phyloP scores from a whole-genome alignment of 2,113 vertebrate genomes.

The Columba janthina region DNA sequence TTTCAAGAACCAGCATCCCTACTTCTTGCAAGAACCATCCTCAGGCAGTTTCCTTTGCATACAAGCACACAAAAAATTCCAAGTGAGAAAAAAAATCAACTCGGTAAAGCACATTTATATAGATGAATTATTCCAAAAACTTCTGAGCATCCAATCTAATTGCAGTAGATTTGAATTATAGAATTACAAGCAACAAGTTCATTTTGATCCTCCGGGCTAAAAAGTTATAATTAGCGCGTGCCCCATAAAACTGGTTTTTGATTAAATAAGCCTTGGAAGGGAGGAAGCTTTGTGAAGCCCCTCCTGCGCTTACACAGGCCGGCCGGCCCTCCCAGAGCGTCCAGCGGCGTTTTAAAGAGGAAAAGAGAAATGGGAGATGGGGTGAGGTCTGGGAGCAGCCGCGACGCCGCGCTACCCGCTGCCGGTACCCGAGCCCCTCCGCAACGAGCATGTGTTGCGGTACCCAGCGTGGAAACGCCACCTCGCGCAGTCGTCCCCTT shows the following conservation, averaged over 20 bases:
- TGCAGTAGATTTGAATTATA: not conserved
- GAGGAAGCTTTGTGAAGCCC: not conserved
- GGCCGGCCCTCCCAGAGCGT: not conserved
- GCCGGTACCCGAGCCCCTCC: not conserved
- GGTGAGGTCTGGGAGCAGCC: not conserved
- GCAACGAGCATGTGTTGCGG: not conserved
- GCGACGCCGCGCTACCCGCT: not conserved
- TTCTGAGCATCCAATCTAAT: constrained; percentile 15
- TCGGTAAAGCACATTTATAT: not conserved
- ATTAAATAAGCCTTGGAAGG: constrained; percentile 43
- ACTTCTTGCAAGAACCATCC: constrained; percentile 14
- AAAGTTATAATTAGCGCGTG: constrained; percentile 42
- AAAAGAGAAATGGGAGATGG: not conserved
- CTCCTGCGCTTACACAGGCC: not conserved
- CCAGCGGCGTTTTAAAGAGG: not conserved
- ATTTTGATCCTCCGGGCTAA: constrained; percentile 35
- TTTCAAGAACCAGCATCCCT: constrained; percentile 29
- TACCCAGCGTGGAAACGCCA: not conserved
- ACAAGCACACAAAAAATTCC: not conserved
- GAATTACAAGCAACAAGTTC: constrained; percentile 49
- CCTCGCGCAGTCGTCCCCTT: not conserved
- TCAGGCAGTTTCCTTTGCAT: not conserved
- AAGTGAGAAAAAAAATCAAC: not conserved
- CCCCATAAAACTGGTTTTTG: constrained; percentile 63
- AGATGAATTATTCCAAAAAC: constrained; percentile 18